Base-by-base conservation (phyloP, 1,140 invertebrate species). In the Lepidurus apus region DNA sequence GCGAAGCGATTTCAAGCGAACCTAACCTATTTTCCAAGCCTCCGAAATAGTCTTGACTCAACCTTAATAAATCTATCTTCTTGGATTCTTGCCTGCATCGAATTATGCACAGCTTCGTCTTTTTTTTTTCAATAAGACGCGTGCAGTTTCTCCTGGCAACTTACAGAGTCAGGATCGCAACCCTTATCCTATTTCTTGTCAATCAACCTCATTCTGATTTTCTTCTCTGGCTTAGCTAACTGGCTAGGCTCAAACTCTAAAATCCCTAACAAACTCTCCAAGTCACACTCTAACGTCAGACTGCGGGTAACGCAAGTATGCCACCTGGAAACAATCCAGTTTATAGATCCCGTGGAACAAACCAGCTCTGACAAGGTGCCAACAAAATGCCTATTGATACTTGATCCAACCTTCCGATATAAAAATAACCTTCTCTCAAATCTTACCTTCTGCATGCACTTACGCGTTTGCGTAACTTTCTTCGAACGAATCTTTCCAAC, bases 311-410 rank as follows among this genome's bases (percentile, higher is more conserved):
- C 34, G 34, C 17, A 65, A 65, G 53, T 65, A 65, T 65, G 53
- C 53, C 53, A 65, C 53, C 53, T 65, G 53, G 53, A 65, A 65
- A 21, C 53, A 65, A 65, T 65, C 53, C 53, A 65, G 53, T 65
- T 65, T 65, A 65, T 65, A 65, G 21, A 65, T 65, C 53, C 53
- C 17, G 53, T 65, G 53, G 53, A 21, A 65, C 17, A 7, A 65
- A 17, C 53, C 53, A 13, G 53, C 53, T 65, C 53, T 65, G 53
- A 65, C 53, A 65, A 65, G 53, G 53, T 65, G 53, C 53, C 53
- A 65, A 65, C 53, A 65, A 65, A 65, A 65, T 65, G 53, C 53
- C 53, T 65, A 65, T 65, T 65, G 53, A 65, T 65, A 65, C 53
- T 65, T 21, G 53, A 65, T 65, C 53, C 53, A 13, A 65, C 6